These are phyloP conservation scores for Gastrophysa polygoni DNA, from an alignment of 2,888 invertebrate genomes.

Conservation along the genomic window DNA sequence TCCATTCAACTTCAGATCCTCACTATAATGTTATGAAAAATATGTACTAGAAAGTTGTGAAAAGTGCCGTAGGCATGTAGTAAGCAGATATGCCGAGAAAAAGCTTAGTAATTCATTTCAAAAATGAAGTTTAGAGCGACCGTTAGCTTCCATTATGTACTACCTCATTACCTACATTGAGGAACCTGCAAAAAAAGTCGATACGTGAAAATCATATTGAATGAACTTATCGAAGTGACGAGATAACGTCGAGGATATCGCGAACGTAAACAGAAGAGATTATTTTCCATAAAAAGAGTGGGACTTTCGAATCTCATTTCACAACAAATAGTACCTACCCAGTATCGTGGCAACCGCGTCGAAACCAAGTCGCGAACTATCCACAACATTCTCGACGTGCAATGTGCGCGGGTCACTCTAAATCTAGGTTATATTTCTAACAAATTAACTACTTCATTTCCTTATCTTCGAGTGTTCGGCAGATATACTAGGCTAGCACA, in stretches of 20 bases:
- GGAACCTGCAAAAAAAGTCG: too few relatives aligned
- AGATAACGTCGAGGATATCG: conserved; percentile 20
- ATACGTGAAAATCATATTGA: neutral
- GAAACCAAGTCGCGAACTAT: conserved; percentile 13
- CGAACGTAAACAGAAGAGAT: conserved; percentile 11
- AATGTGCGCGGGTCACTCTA: conserved; percentile 26
- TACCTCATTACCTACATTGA: too few relatives aligned
- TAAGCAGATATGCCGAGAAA: too few relatives aligned
- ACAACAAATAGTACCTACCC: conserved; percentile 33
- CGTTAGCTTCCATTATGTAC: too few relatives aligned
- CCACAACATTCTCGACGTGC: conserved; percentile 16
- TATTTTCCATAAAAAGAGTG: conserved; percentile 31
- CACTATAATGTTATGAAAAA: too few relatives aligned
- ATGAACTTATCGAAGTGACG: conserved; percentile 6
- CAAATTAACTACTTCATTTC: neutral
- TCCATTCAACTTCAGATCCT: too few relatives aligned
- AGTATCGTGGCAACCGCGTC: conserved; percentile 36
- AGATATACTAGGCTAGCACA: conserved; percentile 13
- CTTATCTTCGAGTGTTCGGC: neutral
- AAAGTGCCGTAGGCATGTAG: too few relatives aligned
- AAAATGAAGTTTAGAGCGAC: too few relatives aligned
- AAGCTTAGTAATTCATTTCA: too few relatives aligned
- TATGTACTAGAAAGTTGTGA: too few relatives aligned
- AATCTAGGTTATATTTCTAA: conserved; percentile 24
- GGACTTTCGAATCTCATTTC: conserved; percentile 36